Conservation (phyloP, 2,113 vertebrate genomes). For the Dasyornis broadbenti region DNA sequence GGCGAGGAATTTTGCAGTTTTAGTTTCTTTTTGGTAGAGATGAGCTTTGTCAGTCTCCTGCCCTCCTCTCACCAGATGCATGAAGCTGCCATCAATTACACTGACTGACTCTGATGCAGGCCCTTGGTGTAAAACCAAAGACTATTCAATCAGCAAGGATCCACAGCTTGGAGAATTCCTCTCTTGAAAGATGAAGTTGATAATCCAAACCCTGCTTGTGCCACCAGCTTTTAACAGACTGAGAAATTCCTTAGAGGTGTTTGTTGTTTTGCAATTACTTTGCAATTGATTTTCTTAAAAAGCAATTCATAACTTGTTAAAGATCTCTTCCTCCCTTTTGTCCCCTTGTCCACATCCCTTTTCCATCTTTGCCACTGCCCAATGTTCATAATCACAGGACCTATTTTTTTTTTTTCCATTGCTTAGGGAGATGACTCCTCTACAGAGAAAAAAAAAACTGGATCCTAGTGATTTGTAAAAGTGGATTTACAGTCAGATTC, state of each 20-base stretch:
- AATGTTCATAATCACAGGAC: neutral
- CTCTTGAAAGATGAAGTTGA: neutral
- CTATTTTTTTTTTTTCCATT: neutral
- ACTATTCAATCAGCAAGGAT: neutral
- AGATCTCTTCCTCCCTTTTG: neutral
- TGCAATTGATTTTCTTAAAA: conserved; percentile 30
- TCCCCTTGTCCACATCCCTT: neutral
- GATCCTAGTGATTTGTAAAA: neutral
- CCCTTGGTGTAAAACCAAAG: neutral
- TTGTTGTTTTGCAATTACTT: conserved; percentile 53
- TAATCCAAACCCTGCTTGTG: neutral
- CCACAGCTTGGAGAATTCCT: neutral
- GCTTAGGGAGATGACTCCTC: neutral
- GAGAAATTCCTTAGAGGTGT: neutral
- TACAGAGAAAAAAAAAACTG: neutral
- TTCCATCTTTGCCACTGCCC: neutral
- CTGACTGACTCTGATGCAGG: neutral
- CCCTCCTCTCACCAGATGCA: neutral
- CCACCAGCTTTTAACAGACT: conserved; percentile 2
- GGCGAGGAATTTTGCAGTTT: neutral
- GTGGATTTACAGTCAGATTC: neutral
- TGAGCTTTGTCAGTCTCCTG: neutral
- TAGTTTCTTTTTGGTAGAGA: neutral
- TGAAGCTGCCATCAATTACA: neutral
- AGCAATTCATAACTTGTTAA: conserved; percentile 43